Evolutionary conservation across 2,113 vertebrate genomes (phyloP).

Genomic region (Ramphastos sulfuratus): DNA sequence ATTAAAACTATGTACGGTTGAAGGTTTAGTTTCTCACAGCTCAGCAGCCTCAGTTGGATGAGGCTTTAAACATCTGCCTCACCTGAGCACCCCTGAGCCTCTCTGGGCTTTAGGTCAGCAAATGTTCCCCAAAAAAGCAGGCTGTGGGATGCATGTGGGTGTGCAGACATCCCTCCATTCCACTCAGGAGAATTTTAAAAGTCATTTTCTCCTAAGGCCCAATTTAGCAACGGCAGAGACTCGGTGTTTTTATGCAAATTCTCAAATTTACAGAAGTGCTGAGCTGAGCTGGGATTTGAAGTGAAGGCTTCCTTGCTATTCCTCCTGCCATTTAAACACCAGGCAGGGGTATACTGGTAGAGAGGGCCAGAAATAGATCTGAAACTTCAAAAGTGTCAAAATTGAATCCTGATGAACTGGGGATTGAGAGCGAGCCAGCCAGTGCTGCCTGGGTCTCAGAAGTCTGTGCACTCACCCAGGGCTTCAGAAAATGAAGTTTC

Average conservation of each 20-base stretch:
- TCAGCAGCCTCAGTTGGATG: neutral
- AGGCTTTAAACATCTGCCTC: neutral
- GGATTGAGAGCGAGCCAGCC: neutral
- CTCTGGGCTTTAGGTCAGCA: neutral
- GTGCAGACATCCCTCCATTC: neutral
- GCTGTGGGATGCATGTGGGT: neutral
- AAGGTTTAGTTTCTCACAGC: neutral
- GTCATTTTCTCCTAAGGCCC: neutral
- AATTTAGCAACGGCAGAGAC: constrained; percentile 6
- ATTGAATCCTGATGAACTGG: neutral
- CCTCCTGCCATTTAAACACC: constrained; percentile 10
- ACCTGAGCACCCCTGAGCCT: neutral
- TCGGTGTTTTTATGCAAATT: constrained; percentile 27
- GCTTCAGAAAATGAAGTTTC: neutral
- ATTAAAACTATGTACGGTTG: no score
- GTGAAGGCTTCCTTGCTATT: constrained; percentile 6
- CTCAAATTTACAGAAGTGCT: constrained; percentile 27
- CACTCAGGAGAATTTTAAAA: neutral
- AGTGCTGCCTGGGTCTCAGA: neutral
- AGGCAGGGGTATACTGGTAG: neutral
- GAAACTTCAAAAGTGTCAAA: neutral
- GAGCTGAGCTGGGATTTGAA: constrained; percentile 23
- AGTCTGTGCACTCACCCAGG: neutral
- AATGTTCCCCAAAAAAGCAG: neutral
- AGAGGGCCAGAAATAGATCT: neutral